phyloP scores from a whole-genome alignment of 2,113 vertebrate species.

The Picathartes gymnocephalus region DNA sequence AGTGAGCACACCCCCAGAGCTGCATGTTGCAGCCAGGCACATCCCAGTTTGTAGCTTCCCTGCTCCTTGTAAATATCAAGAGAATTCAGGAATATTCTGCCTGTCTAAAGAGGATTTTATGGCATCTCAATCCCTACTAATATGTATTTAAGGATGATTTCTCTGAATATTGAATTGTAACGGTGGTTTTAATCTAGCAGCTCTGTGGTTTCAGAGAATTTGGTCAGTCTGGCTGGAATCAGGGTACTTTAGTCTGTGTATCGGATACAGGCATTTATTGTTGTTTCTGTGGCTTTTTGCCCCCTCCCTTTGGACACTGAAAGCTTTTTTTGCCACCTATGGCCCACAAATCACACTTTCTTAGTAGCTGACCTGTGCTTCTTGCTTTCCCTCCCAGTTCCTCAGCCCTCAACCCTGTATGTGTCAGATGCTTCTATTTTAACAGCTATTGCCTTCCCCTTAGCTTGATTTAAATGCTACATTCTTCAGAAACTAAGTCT shows the following conservation, averaged over 20 bases:
- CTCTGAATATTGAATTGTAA: conserved; percentile 3
- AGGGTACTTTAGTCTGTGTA: neutral
- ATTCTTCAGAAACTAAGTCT: neutral
- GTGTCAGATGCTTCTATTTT: neutral
- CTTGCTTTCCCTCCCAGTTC: neutral
- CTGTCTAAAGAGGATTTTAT: conserved; percentile 22
- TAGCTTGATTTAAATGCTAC: neutral
- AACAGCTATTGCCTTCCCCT: neutral
- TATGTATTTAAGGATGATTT: conserved; percentile 12
- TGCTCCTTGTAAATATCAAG: neutral
- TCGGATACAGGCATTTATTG: neutral
- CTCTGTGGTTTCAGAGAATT: neutral
- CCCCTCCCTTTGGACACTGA: neutral
- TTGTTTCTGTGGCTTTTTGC: rapidly evolving
- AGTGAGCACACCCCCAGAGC: neutral
- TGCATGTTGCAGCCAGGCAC: neutral
- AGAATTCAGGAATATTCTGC: conserved; percentile 5
- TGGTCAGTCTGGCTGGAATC: neutral
- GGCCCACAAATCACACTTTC: neutral
- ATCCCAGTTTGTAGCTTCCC: neutral
- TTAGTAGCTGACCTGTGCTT: neutral
- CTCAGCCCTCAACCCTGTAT: neutral
- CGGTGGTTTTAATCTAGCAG: neutral
- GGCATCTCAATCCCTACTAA: neutral
- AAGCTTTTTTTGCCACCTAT: neutral